These are phyloP conservation scores for Corythoichthys haematopterus DNA, from an alignment of 2,113 vertebrate genomes.

Conservation along the genomic window DNA sequence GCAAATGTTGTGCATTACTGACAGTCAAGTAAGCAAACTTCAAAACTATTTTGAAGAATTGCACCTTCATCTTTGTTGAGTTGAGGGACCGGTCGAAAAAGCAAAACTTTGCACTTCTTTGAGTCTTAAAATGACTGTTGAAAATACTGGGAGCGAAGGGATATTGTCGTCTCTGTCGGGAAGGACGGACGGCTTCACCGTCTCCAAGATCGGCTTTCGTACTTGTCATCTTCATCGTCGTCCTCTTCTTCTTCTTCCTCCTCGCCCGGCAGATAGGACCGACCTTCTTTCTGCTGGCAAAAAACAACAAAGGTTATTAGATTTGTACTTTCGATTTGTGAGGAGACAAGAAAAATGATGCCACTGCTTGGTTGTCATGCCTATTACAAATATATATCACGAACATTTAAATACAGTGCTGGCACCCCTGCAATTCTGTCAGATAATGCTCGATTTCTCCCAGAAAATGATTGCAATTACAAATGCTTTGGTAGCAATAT, in stretches of 20 bases:
- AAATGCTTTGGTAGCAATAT: no score
- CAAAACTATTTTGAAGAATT: conserved; percentile 56
- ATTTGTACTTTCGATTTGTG: background rate
- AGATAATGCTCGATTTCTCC: no score
- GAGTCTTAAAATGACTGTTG: conserved; percentile 47
- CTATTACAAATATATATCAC: no score
- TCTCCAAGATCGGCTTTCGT: conserved; percentile 94
- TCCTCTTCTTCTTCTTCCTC: conserved; percentile 88
- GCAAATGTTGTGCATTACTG: conserved; percentile 75
- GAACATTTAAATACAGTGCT: no score
- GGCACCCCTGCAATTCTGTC: no score
- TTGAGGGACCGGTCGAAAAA: background rate
- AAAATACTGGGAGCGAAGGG: conserved; percentile 60
- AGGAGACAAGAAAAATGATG: no score
- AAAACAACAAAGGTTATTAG: background rate
- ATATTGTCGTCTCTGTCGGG: conserved; percentile 22
- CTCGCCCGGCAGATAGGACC: conserved; percentile 84
- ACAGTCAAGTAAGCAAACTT: conserved; percentile 66
- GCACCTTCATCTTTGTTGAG: conserved; percentile 47
- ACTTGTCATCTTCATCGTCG: conserved; percentile 92
- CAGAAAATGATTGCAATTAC: no score
- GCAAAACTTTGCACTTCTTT: conserved; percentile 15
- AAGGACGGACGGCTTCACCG: conserved; percentile 75
- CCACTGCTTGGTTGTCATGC: no score
- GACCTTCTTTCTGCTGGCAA: conserved; percentile 78